Evolutionary conservation across 2,113 vertebrate genomes (phyloP), one percentile per base, ranked within the genome.

Genomic region (Hystrix cristata): DNA sequence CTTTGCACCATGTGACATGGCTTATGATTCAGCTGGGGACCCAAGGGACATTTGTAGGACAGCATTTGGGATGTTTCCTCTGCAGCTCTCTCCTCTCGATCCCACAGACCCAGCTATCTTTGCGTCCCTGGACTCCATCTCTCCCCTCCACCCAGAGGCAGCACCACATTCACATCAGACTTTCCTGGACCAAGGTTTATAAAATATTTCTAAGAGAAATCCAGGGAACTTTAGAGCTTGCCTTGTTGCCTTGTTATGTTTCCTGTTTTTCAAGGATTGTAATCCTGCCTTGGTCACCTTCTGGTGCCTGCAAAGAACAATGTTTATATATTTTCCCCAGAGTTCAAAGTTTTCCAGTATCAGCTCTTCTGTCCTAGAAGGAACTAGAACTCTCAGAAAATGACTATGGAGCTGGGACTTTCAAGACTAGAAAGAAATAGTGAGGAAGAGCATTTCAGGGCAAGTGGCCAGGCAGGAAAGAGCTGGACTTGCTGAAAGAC

Each of bases 1-100:
- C 12, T 43, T 8, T 2, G 0, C 46, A 12, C 71, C 5, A 0
- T 9, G 59, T 18, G 31, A 0, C 31, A 5, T 18, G 69, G 46
- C 12, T 1, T 14, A 5, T 4, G 59, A 69, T 34, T 64, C 65
- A 7, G 60, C 19, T 3, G 8, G 38, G 31, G 57, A 11, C 16
- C n/a, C 9, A 12, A 1, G 16, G 4, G 13, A 10, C 43, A 5
- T 62, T 67, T 81, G 23, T 38, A 59, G 51, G 55, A 27, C 9
- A 1, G 12, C 13, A 0, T 71, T 59, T 15, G 69, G 55, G 55
- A 1, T 57, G 51, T 59, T 18, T 92, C 48, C 51, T 55, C 27
- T 16, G 55, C 1, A 6, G 59, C 5, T 59, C 15, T 60, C 67
- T 92, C 25, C 6, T 91, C 55, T 53, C 59, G 74, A 34, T 27